These are phyloP conservation scores for Zaprionus inermis DNA, from an alignment of 1,140 invertebrate genomes.

Conservation along the genomic window DNA sequence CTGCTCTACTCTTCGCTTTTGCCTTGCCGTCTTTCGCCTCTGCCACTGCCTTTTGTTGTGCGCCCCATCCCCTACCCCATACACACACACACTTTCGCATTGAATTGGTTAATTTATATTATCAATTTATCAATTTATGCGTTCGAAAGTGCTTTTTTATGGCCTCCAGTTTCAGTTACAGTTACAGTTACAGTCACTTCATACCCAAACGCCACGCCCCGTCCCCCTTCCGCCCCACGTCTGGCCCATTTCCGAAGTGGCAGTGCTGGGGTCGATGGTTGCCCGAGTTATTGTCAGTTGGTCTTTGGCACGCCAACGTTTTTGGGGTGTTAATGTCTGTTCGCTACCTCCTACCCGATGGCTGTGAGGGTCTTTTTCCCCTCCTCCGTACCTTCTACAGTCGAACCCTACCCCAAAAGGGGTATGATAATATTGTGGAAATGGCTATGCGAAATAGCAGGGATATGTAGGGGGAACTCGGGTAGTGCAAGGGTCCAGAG, in stretches of 20 bases:
- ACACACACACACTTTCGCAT: conserved; percentile 38
- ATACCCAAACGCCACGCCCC: conserved; percentile 4
- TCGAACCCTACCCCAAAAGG: not conserved
- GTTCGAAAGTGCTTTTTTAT: conserved; percentile 78
- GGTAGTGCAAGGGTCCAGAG: not conserved
- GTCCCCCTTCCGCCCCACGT: not conserved
- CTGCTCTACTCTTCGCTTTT: not conserved
- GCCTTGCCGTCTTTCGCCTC: conserved; percentile 3
- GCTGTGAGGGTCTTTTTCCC: not conserved
- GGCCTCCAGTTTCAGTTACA: conserved; percentile 44
- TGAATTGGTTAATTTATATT: conserved; percentile 80
- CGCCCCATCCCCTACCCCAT: not conserved
- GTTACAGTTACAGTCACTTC: conserved; percentile 25
- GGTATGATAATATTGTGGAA: conserved; percentile 2
- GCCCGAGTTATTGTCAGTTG: conserved; percentile 56
- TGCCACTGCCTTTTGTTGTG: conserved; percentile 36
- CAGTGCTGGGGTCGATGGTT: not conserved
- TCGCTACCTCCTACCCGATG: conserved; percentile 14
- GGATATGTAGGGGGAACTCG: not conserved
- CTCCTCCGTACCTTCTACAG: not conserved
- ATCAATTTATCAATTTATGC: conserved; percentile 81
- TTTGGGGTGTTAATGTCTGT: conserved; percentile 48
- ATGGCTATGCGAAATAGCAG: not conserved
- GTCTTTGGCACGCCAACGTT: conserved; percentile 61
- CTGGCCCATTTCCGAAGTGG: not conserved